phyloP scores from a whole-genome alignment of 2,113 vertebrate species.

The Sinocyclocheilus grahami region DNA sequence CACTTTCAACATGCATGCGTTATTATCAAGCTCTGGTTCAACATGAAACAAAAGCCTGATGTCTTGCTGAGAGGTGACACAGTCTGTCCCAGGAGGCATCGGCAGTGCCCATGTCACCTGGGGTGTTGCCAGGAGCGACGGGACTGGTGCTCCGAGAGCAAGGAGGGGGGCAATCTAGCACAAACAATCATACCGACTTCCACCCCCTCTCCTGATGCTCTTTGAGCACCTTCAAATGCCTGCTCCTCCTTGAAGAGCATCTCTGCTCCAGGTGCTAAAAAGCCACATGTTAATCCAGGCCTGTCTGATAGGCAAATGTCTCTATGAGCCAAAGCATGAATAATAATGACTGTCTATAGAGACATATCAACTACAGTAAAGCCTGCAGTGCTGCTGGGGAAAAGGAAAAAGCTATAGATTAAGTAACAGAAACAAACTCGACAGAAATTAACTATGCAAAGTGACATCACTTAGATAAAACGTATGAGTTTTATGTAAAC shows the following conservation, averaged over 20 bases:
- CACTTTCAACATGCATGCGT: background rate
- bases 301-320: constrained; percentile 46
- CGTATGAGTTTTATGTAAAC: constrained; percentile 14
- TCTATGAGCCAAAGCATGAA: constrained; percentile 43
- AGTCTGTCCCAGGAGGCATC: constrained; percentile 46
- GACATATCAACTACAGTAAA: constrained; percentile 2
- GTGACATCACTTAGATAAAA: constrained; percentile 1
- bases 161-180: constrained; percentile 43
- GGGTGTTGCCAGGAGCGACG: constrained; percentile 67
- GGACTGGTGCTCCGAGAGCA: constrained; percentile 55
- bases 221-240: constrained; percentile 54
- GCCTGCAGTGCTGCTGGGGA: background rate
- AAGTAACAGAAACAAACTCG: constrained; percentile 2
- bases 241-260: constrained; percentile 45
- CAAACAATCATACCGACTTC: constrained; percentile 49
- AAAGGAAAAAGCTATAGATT: background rate
- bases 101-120: constrained; percentile 54
- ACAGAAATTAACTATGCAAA: background rate
- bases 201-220: constrained; percentile 18
- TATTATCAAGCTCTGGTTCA: background rate
- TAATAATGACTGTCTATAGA: constrained; percentile 33
- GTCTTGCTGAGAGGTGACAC: constrained; percentile 48
- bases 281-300: constrained; percentile 52
- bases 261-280: constrained; percentile 37
- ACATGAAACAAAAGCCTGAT: constrained; percentile 41